Base-by-base conservation (phyloP, 2,888 invertebrate species). In the Baronia brevicornis region DNA sequence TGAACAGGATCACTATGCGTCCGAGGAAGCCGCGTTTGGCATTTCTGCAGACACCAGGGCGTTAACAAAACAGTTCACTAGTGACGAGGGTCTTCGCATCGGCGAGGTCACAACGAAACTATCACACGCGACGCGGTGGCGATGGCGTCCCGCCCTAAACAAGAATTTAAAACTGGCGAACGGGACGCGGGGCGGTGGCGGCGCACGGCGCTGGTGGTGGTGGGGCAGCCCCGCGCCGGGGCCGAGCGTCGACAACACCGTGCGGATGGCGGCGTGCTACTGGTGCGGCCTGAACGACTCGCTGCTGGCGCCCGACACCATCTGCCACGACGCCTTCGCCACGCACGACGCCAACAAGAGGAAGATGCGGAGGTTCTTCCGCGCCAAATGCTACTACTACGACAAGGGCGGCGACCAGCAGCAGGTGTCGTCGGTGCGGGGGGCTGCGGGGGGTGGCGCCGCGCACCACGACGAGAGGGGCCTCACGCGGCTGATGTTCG, bases 241-340 rank as follows among this genome's bases (percentile, higher is more conserved):
- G 31, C 30, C 10, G 36, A 36, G n/a, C n/a, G n/a, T n/a, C n/a
- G n/a, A n/a, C n/a, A n/a, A n/a, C n/a, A n/a, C n/a, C n/a, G n/a
- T n/a, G 1, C 15, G 20, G 4, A 8, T 34, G 2, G 21, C n/a
- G 1, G 19, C 29, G 4, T 36, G 36, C 30, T 36, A 24, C 26
- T 30, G 30, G 30, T 36, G 36, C 10, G 36, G 36, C 5, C 8
- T 26, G 9, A 36, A 36, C 10, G 36, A 36, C 3, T 10, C 26
- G 5, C 10, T 18, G 15, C 4, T 51, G 1, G 47, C 46, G 0
- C 5, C 7, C 2, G 32, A 12, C 4, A 34, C 44, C 0, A 4
- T 43, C 3, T 54, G 51, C 27, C 37, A 45, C 11, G 31, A 46
- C 14, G 20, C 33, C 2, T 54, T 48, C 20, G 42, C 43, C 3